Base-by-base conservation (phyloP, 2,797 vertebrate genomes). In the Alauda arvensis region DNA sequence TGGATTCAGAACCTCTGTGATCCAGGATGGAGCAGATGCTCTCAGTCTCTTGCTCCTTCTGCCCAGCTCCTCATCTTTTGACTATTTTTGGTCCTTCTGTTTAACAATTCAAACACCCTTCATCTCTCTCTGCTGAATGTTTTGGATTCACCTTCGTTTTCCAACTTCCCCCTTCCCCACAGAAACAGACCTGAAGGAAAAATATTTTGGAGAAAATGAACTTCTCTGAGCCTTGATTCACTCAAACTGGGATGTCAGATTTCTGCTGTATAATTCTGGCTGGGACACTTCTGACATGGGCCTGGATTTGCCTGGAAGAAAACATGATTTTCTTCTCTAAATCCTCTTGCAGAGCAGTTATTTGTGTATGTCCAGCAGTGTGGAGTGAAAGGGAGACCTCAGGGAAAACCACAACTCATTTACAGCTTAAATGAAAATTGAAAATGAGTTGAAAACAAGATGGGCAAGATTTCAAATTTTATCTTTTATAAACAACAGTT, bases 361-460 rank as follows among this genome's bases (percentile, higher is more conserved):
- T 83, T 88, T 88, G 66, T 88, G 26, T 10, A 8, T 52, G 56
- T 72, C 90, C 90, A 77, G 79, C 6, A 11, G 68, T 2, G 4
- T 53, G 40, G 57, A 71, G 37, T 28, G 63, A 87, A 74, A 53
- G 61, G 80, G 80, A 85, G 79, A 90, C 92, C 85, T 88, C 60
- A 57, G 83, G 85, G 80, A 61, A 80, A 93, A 89, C 49, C 74
- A 69, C 83, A 72, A 28, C 80, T 90, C 87, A 49, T 89, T 90
- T 91, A 85, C 2, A 3, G 74, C 88, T 81, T 69, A 69, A 75
- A 81, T 85, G 63, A 81, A 81, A 92, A 87, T 75, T 61, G 87
- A 66, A 80, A 76, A 72, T 75, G 71, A 88, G 78, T 63, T 59
- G 84, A 65, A 92, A 95, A 83, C 61, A 40, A 76, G 91, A 89